A percentile compares a stretch with the other conserved stretches of the same genome.
Conservation (phyloP, 2,113 vertebrate genomes). For the Cinclus mexicanus region DNA sequence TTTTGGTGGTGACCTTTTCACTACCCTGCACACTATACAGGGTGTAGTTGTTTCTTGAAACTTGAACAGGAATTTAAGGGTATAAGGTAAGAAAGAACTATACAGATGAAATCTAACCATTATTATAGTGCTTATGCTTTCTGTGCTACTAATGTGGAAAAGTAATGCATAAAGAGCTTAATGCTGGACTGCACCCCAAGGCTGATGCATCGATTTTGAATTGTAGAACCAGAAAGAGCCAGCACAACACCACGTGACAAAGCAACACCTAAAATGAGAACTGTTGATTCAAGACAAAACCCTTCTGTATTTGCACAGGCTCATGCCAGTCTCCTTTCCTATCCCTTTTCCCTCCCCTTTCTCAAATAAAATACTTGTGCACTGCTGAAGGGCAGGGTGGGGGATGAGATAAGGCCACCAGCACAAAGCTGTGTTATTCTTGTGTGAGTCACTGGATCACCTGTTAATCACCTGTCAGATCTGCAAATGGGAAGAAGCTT, state of each 20-base stretch:
- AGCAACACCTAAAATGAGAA: not conserved
- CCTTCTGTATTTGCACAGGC: not conserved
- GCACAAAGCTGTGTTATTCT: not conserved
- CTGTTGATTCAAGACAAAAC: not conserved
- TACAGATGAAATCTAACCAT: not conserved
- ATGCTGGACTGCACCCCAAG: not conserved
- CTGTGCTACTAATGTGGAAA: not conserved
- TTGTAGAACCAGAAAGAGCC: not conserved
- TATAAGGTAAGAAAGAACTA: not conserved
- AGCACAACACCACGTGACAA: not conserved
- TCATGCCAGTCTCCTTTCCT: not conserved
- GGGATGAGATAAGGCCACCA: not conserved
- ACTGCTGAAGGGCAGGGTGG: not conserved
- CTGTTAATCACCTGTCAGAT: not conserved
- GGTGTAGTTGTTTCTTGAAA: not conserved
- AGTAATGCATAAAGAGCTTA: not conserved
- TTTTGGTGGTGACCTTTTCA: conserved; percentile 4
- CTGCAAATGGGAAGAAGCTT: not conserved
- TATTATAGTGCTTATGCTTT: not conserved
- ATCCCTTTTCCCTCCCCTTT: not conserved
- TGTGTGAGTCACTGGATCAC: not conserved
- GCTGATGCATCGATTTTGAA: not conserved
- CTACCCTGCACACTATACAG: accelerated
- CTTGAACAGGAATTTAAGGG: not conserved
- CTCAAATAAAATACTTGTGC: not conserved